Evolutionary conservation across 2,113 vertebrate genomes (phyloP).

Genomic region (Sinocyclocheilus maitianheensis): DNA sequence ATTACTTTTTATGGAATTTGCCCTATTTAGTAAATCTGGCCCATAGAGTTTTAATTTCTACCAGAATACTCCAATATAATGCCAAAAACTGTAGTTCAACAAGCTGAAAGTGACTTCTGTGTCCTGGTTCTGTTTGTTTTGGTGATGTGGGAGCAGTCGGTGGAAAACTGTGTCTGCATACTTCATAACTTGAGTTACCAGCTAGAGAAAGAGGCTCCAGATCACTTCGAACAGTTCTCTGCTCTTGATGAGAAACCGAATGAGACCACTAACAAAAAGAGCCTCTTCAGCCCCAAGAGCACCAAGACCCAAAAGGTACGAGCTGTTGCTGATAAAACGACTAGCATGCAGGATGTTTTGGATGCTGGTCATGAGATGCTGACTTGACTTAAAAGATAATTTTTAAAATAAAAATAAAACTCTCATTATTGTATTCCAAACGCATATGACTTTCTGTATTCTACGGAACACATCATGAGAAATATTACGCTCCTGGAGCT

Average conservation of each 20-base stretch:
- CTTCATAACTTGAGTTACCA: constrained; percentile 93
- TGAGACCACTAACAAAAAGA: constrained; percentile 73
- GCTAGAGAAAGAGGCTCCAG: constrained; percentile 82
- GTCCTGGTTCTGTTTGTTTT: background rate
- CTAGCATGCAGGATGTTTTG: background rate
- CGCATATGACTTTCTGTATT: background rate
- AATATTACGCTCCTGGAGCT: background rate
- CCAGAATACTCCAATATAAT: no score
- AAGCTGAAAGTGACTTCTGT: constrained; percentile 24
- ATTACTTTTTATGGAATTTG: no score
- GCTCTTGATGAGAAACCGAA: constrained; percentile 49
- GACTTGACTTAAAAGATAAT: background rate
- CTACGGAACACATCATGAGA: background rate
- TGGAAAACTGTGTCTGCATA: constrained; percentile 93
- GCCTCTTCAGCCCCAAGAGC: constrained; percentile 90
- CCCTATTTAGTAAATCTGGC: no score
- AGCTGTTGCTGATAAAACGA: background rate
- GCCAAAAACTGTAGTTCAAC: background rate
- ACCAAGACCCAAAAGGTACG: constrained; percentile 70
- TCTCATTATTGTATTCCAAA: background rate
- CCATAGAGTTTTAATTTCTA: no score
- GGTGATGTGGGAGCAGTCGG: constrained; percentile 73
- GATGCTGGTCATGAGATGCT: background rate
- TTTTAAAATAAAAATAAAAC: background rate
- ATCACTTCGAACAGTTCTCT: constrained; percentile 75